Conservation (phyloP, 2,888 invertebrate species). For the Beris morrisii region DNA sequence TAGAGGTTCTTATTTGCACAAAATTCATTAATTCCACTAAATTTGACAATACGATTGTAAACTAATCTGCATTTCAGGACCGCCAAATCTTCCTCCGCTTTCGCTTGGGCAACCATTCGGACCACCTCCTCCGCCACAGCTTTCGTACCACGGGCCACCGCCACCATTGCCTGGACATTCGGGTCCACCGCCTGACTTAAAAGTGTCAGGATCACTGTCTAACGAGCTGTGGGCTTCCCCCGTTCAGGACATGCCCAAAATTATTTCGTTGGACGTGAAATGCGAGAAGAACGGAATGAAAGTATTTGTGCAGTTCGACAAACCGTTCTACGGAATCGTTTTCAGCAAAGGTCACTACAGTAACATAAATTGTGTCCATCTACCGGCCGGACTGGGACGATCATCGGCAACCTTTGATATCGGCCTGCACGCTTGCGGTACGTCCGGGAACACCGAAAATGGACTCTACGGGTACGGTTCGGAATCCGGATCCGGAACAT, state of each 20-base stretch:
- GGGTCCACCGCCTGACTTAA: constrained; percentile 50
- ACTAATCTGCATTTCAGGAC: constrained; percentile 57
- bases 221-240: constrained; percentile 86
- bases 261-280: constrained; percentile 87
- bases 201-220: constrained; percentile 54
- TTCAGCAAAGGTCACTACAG: constrained; percentile 94
- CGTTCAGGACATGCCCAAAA: constrained; percentile 89
- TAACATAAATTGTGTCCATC: constrained; percentile 87
- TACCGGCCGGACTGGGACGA: constrained; percentile 85
- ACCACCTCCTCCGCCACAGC: constrained; percentile 60
- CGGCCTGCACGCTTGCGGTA: constrained; percentile 88
- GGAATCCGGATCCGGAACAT: constrained; percentile 87
- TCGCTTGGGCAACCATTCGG: constrained; percentile 59
- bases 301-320: constrained; percentile 90
- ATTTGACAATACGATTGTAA: neutral
- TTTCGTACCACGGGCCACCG: constrained; percentile 72
- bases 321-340: constrained; percentile 93
- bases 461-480: constrained; percentile 86
- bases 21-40: neutral
- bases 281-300: constrained; percentile 94
- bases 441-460: constrained; percentile 88
- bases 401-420: constrained; percentile 88
- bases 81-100: constrained; percentile 55
- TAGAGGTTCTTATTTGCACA: constrained; percentile 43
- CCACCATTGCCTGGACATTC: constrained; percentile 47